Conservation (phyloP, 2,797 vertebrate species). For the Anomalospiza imberbis region DNA sequence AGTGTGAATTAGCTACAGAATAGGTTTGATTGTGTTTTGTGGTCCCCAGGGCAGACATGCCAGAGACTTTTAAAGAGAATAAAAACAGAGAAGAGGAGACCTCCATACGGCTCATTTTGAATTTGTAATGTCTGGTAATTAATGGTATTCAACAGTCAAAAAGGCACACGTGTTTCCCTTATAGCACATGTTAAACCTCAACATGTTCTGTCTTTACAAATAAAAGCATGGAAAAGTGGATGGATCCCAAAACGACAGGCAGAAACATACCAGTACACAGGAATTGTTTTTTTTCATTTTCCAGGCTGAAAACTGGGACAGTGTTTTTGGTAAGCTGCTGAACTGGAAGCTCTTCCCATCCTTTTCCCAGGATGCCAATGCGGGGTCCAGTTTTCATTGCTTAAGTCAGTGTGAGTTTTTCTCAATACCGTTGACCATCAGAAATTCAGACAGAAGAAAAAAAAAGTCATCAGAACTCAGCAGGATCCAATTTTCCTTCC, state of each 20-base stretch:
- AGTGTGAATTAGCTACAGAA: neutral
- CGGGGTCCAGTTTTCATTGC: neutral
- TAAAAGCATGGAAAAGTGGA: neutral
- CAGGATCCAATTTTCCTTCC: neutral
- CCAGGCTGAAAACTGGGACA: neutral
- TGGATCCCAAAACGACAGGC: neutral
- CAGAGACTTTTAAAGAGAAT: neutral
- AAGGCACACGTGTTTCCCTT: rapidly evolving
- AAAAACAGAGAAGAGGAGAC: neutral
- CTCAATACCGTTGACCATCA: neutral
- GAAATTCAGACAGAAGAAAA: neutral
- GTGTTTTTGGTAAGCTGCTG: neutral
- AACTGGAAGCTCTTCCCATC: neutral
- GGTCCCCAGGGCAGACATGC: neutral
- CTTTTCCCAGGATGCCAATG: neutral
- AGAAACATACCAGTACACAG: neutral
- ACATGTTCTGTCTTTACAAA: neutral
- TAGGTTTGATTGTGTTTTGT: neutral
- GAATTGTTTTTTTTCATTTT: neutral
- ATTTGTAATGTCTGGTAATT: neutral
- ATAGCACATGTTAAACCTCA: neutral
- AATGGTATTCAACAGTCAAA: neutral
- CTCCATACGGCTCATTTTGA: neutral
- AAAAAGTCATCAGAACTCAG: neutral
- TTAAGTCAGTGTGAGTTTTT: neutral